Conservation (phyloP, 2,797 vertebrate genomes). For the Salmo trutta region DNA sequence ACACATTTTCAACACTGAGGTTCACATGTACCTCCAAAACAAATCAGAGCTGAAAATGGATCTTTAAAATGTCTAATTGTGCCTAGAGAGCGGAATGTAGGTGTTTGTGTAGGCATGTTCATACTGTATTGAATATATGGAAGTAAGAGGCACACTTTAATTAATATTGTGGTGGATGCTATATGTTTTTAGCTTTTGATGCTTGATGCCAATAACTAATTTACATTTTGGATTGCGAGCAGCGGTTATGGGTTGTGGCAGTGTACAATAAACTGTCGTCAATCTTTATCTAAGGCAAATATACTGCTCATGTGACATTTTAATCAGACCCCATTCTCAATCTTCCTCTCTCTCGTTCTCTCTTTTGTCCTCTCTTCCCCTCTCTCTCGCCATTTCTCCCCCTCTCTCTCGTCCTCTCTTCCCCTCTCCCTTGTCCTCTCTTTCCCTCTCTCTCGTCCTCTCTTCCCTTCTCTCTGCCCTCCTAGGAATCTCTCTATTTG, state of each 20-base stretch:
- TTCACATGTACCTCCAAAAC: too few relatives aligned
- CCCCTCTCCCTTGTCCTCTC: too few relatives aligned
- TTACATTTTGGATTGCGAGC: neutral
- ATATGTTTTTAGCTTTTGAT: neutral
- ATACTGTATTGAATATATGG: too few relatives aligned
- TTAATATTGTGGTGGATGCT: too few relatives aligned
- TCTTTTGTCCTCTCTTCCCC: constrained; percentile 26
- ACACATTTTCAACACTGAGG: neutral
- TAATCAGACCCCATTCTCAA: constrained; percentile 52
- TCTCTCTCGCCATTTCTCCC: neutral
- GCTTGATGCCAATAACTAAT: too few relatives aligned
- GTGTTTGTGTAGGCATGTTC: too few relatives aligned
- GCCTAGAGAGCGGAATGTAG: too few relatives aligned
- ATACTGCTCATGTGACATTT: constrained; percentile 49
- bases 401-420: too few relatives aligned
- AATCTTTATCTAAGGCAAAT: constrained; percentile 9
- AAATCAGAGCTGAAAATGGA: too few relatives aligned
- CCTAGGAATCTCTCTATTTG: constrained; percentile 48
- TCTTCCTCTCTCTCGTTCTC: neutral
- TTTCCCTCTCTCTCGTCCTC: too few relatives aligned
- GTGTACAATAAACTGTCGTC: neutral
- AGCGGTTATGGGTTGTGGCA: neutral
- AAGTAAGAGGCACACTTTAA: too few relatives aligned
- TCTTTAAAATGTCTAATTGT: too few relatives aligned
- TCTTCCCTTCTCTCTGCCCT: neutral